Conservation (phyloP, 2,888 invertebrate genomes). For the Apamea sordens region DNA sequence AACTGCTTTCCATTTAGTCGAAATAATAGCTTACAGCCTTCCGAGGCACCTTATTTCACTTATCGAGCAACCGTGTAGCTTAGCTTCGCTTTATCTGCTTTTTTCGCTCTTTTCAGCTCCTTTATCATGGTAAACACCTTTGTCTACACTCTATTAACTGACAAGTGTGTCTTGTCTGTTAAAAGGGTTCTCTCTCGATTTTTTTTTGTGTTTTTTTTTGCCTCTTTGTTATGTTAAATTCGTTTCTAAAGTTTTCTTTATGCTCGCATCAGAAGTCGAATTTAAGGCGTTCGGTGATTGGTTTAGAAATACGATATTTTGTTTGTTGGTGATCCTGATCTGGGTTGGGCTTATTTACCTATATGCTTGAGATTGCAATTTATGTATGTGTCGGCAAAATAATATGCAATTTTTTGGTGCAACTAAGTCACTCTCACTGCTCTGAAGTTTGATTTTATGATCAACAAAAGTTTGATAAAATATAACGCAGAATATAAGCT, state of each 20-base stretch:
- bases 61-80: constrained; percentile 62
- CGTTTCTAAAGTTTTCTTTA: constrained; percentile 53
- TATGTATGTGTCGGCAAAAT: not conserved
- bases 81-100: constrained; percentile 49
- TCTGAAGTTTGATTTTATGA: not conserved
- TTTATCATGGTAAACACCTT: constrained; percentile 76
- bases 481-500: not conserved
- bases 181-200: constrained; percentile 68
- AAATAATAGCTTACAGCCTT: constrained; percentile 70
- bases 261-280: constrained; percentile 40
- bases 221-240: constrained; percentile 73
- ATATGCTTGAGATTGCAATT: too few relatives aligned
- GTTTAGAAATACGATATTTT: constrained; percentile 22
- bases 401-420: not conserved
- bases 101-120: constrained; percentile 51
- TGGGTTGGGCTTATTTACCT: not conserved
- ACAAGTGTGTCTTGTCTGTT: constrained; percentile 68
- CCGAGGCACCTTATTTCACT: constrained; percentile 70
- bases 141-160: constrained; percentile 74
- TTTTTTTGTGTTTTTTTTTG: constrained; percentile 47
- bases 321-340: constrained; percentile 15
- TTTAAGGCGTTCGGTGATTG: constrained; percentile 38
- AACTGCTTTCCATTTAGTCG: constrained; percentile 73
- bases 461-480: not conserved
- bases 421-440: not conserved